These are phyloP conservation scores for Thalassarche chlororhynchos DNA, from an alignment of 2,113 vertebrate species.

Conservation along the genomic window DNA sequence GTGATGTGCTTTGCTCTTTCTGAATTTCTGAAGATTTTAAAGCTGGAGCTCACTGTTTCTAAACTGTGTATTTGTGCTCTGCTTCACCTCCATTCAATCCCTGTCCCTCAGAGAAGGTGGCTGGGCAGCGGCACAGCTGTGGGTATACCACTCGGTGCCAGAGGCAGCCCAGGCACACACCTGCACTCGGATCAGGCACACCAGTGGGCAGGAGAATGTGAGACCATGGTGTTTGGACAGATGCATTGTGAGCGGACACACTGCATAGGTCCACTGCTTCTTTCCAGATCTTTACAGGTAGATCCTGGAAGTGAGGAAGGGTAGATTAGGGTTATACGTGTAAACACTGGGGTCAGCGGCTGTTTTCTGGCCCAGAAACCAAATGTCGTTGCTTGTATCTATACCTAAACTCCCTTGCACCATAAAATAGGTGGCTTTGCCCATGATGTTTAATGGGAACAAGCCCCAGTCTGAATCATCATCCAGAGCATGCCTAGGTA, in stretches of 20 bases:
- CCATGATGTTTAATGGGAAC: neutral
- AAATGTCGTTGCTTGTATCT: neutral
- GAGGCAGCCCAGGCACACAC: neutral
- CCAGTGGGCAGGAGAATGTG: neutral
- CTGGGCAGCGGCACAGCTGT: neutral
- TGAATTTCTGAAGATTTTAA: neutral
- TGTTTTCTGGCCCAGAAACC: neutral
- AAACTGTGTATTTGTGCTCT: neutral
- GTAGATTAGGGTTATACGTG: accelerated
- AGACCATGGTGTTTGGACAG: accelerated
- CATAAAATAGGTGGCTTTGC: neutral
- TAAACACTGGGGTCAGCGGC: neutral
- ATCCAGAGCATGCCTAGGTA: neutral
- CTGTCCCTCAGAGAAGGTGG: accelerated
- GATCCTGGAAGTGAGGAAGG: neutral
- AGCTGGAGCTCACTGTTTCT: neutral
- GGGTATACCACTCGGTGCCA: accelerated
- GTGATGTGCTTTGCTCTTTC: neutral
- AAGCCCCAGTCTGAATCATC: neutral
- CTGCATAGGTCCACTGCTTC: neutral
- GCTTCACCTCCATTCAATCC: accelerated
- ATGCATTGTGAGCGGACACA: accelerated
- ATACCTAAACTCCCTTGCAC: neutral
- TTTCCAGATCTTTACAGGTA: neutral
- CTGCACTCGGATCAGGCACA: neutral